Base-by-base conservation (phyloP, 2,797 vertebrate genomes). In the Harpagifer antarcticus region DNA sequence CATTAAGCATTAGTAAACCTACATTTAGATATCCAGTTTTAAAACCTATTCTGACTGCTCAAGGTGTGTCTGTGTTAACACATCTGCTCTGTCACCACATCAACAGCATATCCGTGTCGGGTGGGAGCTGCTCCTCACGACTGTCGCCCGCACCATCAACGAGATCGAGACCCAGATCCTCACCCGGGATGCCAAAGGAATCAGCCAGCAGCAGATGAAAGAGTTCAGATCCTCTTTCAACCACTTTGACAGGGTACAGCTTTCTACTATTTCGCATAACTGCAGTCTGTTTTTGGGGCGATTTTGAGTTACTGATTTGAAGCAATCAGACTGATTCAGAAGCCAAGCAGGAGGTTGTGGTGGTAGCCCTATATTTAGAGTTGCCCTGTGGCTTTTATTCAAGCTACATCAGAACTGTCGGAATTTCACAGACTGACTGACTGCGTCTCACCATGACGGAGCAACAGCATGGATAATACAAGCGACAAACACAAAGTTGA, bases 131-230 rank as follows among this genome's bases (percentile, higher is more conserved):
- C 95, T 99, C 40, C 95, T 99, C 76, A 99, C 98, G 5, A 99
- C 98, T 68, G 94, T 99, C 37, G 98, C 98, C 86, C 95, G 98
- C 76, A 98, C 97, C 84, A 99, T 99, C 93, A 99, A 99, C 5
- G 98, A 99, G 90, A 96, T 99, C 67, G 97, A 99, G 93, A 99
- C 97, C 68, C 98, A 99, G 94, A 98, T 99, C 91, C 94, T 99
- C 87, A 99, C 96, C 27, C 95, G 98, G 6, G 98, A 99, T n/a
- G 98, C 98, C 5, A 99, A 99, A 90, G 98, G 98, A 84, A 99
- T 99, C 95, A 99, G 97, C 81, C 98, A 98, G 91, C 95, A 99
- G 88, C 98, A 99, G 92, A 98, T 99, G 97, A 97, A 96, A 55
- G 97, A 99, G 85, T 99, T 99, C 93, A 95, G 97, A 92, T 97